These are phyloP conservation scores for Anhinga anhinga DNA, from an alignment of 2,113 vertebrate genomes.

Conservation along the genomic window DNA sequence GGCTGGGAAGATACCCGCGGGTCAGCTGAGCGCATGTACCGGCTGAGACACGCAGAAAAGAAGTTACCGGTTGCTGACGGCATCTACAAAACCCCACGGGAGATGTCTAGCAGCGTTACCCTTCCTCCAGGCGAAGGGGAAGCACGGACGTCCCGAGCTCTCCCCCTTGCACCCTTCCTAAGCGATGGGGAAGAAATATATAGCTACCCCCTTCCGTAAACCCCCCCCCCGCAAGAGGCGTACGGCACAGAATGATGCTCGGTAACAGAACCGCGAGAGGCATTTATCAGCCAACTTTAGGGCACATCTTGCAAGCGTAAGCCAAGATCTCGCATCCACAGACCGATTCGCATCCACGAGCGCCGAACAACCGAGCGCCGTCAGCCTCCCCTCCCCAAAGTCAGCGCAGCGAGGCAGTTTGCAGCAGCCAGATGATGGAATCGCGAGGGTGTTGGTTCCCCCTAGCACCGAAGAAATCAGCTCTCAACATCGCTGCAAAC, in stretches of 20 bases:
- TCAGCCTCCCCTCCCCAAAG: not conserved
- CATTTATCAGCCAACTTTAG: not conserved
- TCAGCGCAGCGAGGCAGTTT: not conserved
- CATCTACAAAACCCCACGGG: not conserved
- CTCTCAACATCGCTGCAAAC: not conserved
- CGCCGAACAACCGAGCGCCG: no score
- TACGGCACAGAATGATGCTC: accelerated
- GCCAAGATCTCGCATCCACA: accelerated
- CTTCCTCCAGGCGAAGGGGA: no score
- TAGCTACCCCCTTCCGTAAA: not conserved
- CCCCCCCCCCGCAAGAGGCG: no score
- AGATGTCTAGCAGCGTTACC: not conserved
- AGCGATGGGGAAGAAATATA: not conserved
- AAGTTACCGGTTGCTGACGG: not conserved
- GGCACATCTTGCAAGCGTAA: not conserved
- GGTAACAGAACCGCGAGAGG: not conserved
- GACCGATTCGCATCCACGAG: not conserved
- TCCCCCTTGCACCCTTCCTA: not conserved
- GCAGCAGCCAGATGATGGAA: not conserved
- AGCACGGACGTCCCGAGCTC: not conserved
- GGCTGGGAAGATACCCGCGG: not conserved
- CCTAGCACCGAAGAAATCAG: not conserved
- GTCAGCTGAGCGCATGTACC: not conserved
- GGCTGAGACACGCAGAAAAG: not conserved
- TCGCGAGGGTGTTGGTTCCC: not conserved